Evolutionary conservation across 2,113 vertebrate genomes (phyloP).

Genomic region (Corythaeola cristata): DNA sequence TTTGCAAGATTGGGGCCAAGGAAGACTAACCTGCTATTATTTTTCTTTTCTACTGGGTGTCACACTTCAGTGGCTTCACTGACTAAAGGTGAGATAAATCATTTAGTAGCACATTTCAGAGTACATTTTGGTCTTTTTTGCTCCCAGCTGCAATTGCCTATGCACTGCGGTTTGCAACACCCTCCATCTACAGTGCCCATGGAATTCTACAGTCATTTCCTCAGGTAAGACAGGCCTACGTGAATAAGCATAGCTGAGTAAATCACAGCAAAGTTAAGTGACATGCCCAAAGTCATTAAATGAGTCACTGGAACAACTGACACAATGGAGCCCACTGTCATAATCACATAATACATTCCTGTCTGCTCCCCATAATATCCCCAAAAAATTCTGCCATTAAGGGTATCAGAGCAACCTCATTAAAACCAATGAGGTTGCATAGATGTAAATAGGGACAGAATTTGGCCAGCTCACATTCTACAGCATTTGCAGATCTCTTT

Average conservation of each 20-base stretch:
- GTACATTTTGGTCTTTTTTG: constrained; percentile 25
- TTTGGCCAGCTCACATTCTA: neutral
- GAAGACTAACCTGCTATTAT: neutral
- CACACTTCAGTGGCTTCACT: constrained; percentile 5
- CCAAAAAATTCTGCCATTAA: neutral
- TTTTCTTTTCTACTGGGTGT: neutral
- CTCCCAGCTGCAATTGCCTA: neutral
- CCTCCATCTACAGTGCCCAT: neutral
- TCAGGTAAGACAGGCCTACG: neutral
- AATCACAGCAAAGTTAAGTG: neutral
- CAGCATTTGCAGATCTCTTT: constrained; percentile 2
- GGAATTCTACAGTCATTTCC: neutral
- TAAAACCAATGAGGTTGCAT: neutral
- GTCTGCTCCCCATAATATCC: neutral
- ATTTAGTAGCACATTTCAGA: neutral
- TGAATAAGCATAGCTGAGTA: neutral
- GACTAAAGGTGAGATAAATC: constrained; percentile 23
- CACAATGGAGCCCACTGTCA: neutral
- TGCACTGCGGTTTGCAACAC: neutral
- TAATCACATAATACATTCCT: neutral
- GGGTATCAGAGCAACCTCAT: neutral
- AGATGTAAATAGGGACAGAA: neutral
- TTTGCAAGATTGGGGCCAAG: neutral
- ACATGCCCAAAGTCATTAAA: neutral
- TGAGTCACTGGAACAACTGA: neutral